Evolutionary conservation across 64 coral and sea anemone genomes (phyloP), one percentile per base, ranked within the genome.

Genomic region (Orbicella faveolata): DNA sequence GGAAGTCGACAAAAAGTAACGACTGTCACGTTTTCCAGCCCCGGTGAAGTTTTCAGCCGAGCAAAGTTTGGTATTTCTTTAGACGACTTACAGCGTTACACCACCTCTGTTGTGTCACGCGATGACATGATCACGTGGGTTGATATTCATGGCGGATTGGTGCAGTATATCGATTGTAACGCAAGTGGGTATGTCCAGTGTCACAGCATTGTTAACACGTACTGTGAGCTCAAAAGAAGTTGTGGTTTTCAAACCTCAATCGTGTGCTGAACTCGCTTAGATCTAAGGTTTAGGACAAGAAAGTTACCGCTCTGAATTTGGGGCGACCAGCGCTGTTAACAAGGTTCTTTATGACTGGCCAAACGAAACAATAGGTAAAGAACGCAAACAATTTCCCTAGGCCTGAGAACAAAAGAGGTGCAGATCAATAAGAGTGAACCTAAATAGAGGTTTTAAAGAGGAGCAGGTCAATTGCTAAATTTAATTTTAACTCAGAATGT

Each of bases 41-140:
- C 93, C 12, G 93, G 93, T 15, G 93, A 90, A 23, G 61, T 94
- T 2, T 84, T 87, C 75, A 94, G 68, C 70, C 82, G 66, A 17
- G 76, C 26, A 4, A 94, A 94, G 82, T 86, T 94, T 34, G 26
- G 44, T 53, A 90, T 90, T 52, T 64, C 80, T 1, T 76, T 94
- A n/a, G 35, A 90, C 25, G 81, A 94, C 74, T 75, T 94, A 57
- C 88, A 94, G 61, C 80, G 41, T 48, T 89, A 77, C 76, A 84
- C 93, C 1, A 90, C 89, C 19, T 89, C 93, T 20, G 81, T 94
- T 55, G 78, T 89, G 51, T 88, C 80, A 9, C 88, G 79, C 52
- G 78, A 89, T 81, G 93, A 94, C 30, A 57, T 90, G 12, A 75
- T 94, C 20, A 94, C 93, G 52, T 94, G 93, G 93, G 63, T 94